Evolutionary conservation across 2,797 vertebrate species (phyloP), one percentile per base, ranked within the genome.

Genomic region (Acipenser transmontanus): DNA sequence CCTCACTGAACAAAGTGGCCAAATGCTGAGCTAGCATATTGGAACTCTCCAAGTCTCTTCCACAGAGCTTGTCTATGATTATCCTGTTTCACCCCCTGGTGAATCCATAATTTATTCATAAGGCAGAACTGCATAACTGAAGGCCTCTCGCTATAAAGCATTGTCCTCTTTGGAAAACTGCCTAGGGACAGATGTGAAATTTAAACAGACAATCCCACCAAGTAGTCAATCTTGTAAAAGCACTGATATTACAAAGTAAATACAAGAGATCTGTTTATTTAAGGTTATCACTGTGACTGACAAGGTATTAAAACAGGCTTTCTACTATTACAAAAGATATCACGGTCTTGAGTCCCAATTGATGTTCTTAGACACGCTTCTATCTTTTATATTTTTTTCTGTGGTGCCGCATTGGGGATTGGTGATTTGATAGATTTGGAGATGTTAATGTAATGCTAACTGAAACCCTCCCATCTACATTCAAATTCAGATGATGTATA

Each of bases 171-270:
- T 81, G 72, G 70, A 72, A 64, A 69, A 80, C 67, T 75, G 78
- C 78, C 81, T 76, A 71, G 84, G 78, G 83, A 85, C 70, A 72
- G 64, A 70, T 12, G 75, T 84, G 82, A 77, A 84, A 88, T 87
- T 86, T 84, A 81, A 81, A 79, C 76, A 86, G 82, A 75, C 78
- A 75, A 71, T 83, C 81, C 81, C 79, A 75, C 78, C 80, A 79
- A 80, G 76, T 72, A 80, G 80, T 80, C 83, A 81, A 75, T 82
- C 80, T 81, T 80, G 77, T 83, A 84, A 85, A 85, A 85, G 74
- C 71, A 81, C 73, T 73, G 74, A 78, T 82, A 87, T 84, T 84
- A 83, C 83, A 85, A 82, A 81, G 78, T 82, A 87, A 86, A 86
- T 81, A 84, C 77, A 79, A 87, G 77, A 75, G 73, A 80, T 79